A percentile compares a stretch with the other conserved stretches of the same genome.
These are phyloP conservation scores for Osmerus mordax DNA, from an alignment of 2,113 vertebrate species.

Conservation along the genomic window DNA sequence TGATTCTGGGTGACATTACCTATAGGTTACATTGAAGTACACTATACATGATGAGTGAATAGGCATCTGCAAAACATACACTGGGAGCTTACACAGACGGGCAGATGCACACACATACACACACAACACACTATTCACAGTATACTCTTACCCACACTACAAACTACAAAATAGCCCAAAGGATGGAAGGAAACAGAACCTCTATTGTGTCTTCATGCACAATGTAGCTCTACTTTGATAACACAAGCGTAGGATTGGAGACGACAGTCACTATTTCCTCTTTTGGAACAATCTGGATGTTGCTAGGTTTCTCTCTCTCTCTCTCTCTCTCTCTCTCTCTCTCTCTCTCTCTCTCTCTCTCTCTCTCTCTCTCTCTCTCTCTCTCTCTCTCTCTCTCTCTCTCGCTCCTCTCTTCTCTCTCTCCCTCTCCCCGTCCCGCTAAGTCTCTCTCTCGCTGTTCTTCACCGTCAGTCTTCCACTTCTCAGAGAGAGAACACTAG, in stretches of 20 bases:
- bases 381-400: not conserved
- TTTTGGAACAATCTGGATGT: conserved; percentile 2
- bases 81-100: not conserved
- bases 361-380: not conserved
- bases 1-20: not conserved
- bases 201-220: conserved; percentile 20
- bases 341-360: not conserved
- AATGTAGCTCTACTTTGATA: conserved; percentile 24
- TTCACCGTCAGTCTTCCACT: conserved; percentile 3
- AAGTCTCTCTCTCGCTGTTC: not conserved
- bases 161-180: conserved; percentile 1
- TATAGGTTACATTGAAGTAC: too few relatives aligned
- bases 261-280: conserved; percentile 29
- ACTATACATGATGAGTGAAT: too few relatives aligned
- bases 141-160: conserved; percentile 1
- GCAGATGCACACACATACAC: not conserved
- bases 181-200: conserved; percentile 2
- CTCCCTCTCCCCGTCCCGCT: not conserved
- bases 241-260: conserved; percentile 4
- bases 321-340: not conserved
- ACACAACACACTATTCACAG: not conserved
- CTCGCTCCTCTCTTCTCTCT: not conserved
- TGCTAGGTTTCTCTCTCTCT: conserved; percentile 1
- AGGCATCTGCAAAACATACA: not conserved
- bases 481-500: conserved; percentile 3